Evolutionary conservation across 1,140 invertebrate species (phyloP).

Genomic region (Habropoda laboriosa): DNA sequence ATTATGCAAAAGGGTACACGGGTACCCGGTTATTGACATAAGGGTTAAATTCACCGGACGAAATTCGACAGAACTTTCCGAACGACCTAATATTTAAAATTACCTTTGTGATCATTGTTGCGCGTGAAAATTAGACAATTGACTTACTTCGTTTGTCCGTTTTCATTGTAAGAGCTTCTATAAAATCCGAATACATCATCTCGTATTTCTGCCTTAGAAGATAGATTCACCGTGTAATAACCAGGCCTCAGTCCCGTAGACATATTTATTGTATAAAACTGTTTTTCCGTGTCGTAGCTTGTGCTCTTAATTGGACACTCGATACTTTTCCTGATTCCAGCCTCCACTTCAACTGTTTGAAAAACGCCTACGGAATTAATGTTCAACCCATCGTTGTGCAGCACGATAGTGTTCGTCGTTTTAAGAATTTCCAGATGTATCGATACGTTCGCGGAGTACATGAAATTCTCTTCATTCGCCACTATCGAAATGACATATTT

Average conservation of each 20-base stretch:
- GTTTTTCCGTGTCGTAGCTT: slow-evolving; percentile 46
- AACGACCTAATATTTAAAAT: too few species aligned
- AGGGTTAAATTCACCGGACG: too few species aligned
- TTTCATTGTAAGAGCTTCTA: slow-evolving; percentile 81
- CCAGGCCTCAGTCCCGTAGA: slow-evolving; percentile 26
- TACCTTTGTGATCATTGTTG: not conserved
- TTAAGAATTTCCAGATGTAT: slow-evolving; percentile 47
- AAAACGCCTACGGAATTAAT: slow-evolving; percentile 41
- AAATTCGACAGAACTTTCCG: too few species aligned
- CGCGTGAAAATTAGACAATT: not conserved
- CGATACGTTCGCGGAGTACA: slow-evolving; percentile 57
- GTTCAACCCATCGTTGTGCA: slow-evolving; percentile 60
- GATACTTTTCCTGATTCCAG: too few species aligned
- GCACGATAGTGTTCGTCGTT: slow-evolving; percentile 45
- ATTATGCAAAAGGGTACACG: too few species aligned
- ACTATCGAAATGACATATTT: slow-evolving; percentile 59
- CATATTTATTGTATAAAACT: slow-evolving; percentile 63
- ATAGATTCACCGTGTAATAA: slow-evolving; percentile 55
- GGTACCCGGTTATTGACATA: too few species aligned
- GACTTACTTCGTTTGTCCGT: slow-evolving; percentile 62
- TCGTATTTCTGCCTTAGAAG: slow-evolving; percentile 73
- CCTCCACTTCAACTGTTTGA: too few species aligned
- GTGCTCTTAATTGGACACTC: slow-evolving; percentile 51
- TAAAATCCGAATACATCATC: slow-evolving; percentile 83
- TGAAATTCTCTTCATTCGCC: slow-evolving; percentile 33